Percentiles rank a stretch among this genome's conserved stretches.
Evolutionary conservation across 2,797 vertebrate genomes (phyloP).

Genomic region (Psittacula echo): DNA sequence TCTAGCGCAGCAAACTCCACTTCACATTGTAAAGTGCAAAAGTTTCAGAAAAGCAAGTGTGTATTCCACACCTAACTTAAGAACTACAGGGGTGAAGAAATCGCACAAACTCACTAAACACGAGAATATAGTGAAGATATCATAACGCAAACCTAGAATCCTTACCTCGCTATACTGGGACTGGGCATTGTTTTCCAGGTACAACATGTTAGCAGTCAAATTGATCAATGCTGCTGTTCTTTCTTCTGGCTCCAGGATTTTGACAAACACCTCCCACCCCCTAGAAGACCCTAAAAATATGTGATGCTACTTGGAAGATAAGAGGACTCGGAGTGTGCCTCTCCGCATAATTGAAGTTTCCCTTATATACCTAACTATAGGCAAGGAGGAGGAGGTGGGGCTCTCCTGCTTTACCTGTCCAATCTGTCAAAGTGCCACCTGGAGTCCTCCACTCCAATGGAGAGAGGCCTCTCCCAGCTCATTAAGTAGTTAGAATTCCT

Average conservation of each 20-base stretch:
- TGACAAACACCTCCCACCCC: slow-evolving; percentile 86
- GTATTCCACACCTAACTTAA: neutral
- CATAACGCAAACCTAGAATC: slow-evolving; percentile 64
- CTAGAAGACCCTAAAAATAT: slow-evolving; percentile 79
- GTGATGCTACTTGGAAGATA: slow-evolving; percentile 78
- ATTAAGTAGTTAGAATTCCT: slow-evolving; percentile 87
- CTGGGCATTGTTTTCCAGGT: slow-evolving; percentile 96
- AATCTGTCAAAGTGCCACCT: slow-evolving; percentile 90
- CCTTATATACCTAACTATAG: slow-evolving; percentile 89
- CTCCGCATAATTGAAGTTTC: slow-evolving; percentile 88
- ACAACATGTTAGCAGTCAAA: slow-evolving; percentile 99
- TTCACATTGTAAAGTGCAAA: neutral
- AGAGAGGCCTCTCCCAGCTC: slow-evolving; percentile 86
- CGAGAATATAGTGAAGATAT: neutral
- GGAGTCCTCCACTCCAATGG: slow-evolving; percentile 85
- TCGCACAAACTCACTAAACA: neutral
- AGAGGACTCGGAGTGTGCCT: slow-evolving; percentile 81
- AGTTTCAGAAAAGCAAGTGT: neutral
- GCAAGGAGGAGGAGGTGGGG: slow-evolving; percentile 87
- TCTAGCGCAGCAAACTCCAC: neutral
- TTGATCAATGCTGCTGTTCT: slow-evolving; percentile 97
- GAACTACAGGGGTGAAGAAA: neutral
- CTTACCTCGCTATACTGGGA: slow-evolving; percentile 99
- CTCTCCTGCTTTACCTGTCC: slow-evolving; percentile 89
- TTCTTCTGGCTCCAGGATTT: slow-evolving; percentile 98